Conservation (phyloP, 2,113 vertebrate species). For the Opisthocomus hoazin region DNA sequence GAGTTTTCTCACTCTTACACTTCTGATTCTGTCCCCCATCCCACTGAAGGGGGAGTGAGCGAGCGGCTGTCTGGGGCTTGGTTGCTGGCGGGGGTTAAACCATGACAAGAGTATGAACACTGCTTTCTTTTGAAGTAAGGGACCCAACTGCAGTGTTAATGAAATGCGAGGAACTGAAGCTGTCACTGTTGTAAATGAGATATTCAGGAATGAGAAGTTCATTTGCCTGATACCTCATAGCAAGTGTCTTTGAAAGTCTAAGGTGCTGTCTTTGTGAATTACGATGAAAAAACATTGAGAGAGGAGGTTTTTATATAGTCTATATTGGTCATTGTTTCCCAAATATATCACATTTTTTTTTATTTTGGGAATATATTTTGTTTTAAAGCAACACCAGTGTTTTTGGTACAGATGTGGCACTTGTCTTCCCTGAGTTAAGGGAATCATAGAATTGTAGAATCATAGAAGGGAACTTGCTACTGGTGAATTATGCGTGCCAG, state of each 20-base stretch:
- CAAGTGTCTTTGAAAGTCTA: not conserved
- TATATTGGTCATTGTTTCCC: not conserved
- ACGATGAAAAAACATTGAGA: not conserved
- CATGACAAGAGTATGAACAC: not conserved
- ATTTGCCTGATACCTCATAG: slow-evolving; percentile 8
- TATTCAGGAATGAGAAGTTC: slow-evolving; percentile 41
- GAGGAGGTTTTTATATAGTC: not conserved
- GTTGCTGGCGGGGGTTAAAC: too few relatives aligned
- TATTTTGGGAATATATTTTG: not conserved
- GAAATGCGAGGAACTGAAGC: not conserved
- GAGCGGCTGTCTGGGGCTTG: too few relatives aligned
- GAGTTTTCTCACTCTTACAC: too few relatives aligned
- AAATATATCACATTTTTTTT: not conserved
- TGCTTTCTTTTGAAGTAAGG: slow-evolving; percentile 13
- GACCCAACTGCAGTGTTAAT: not conserved
- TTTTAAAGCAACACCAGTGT: not conserved
- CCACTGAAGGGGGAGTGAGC: too few relatives aligned
- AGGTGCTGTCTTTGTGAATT: not conserved
- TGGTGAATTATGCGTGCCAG: fast-evolving
- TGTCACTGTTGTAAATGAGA: not conserved
- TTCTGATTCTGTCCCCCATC: too few relatives aligned
- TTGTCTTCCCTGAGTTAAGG: not conserved
- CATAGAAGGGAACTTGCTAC: not conserved
- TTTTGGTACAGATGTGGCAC: not conserved
- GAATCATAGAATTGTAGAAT: too few relatives aligned